Percentiles rank a stretch among this genome's conserved stretches.
Evolutionary conservation across 2,888 invertebrate species (phyloP).

Genomic region (Rhorus exstirpatorius): DNA sequence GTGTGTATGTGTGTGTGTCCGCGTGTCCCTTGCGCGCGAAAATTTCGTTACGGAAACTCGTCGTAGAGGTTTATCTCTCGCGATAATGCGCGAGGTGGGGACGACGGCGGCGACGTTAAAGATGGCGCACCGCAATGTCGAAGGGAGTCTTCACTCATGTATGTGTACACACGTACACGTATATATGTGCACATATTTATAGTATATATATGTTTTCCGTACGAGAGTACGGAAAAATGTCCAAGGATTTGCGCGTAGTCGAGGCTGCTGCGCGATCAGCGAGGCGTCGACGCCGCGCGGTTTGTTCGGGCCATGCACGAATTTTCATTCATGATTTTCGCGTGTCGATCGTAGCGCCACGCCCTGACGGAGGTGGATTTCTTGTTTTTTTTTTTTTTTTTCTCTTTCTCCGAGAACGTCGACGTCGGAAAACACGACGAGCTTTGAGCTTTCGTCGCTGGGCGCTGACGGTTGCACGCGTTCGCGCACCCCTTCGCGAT

Average conservation of each 20-base stretch:
- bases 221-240: slow-evolving; percentile 56
- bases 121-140: slow-evolving; percentile 62
- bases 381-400: too few species aligned
- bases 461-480: slow-evolving; percentile 6
- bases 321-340: slow-evolving; percentile 83
- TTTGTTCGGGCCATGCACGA: slow-evolving; percentile 61
- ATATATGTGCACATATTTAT: slow-evolving; percentile 8
- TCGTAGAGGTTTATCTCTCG: slow-evolving; percentile 44
- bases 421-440: slow-evolving; percentile 50
- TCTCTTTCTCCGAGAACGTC: slow-evolving; percentile 52
- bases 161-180: slow-evolving; percentile 3
- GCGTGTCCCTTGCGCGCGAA: not conserved
- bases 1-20: too few species aligned
- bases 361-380: too few species aligned
- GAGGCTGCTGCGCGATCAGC: slow-evolving; percentile 58
- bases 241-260: slow-evolving; percentile 63
- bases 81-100: slow-evolving; percentile 44
- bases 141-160: not conserved
- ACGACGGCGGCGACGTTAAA: slow-evolving; percentile 69
- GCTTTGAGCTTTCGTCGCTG: slow-evolving; percentile 36
- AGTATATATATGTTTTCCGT: slow-evolving; percentile 1
- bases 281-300: slow-evolving; percentile 57
- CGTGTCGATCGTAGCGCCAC: slow-evolving; percentile 75
- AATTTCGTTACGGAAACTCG: slow-evolving; percentile 1
- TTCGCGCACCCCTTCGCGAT: not conserved